Evolutionary conservation across 2,888 invertebrate genomes (phyloP).

Genomic region (Leptinotarsa juncta): DNA sequence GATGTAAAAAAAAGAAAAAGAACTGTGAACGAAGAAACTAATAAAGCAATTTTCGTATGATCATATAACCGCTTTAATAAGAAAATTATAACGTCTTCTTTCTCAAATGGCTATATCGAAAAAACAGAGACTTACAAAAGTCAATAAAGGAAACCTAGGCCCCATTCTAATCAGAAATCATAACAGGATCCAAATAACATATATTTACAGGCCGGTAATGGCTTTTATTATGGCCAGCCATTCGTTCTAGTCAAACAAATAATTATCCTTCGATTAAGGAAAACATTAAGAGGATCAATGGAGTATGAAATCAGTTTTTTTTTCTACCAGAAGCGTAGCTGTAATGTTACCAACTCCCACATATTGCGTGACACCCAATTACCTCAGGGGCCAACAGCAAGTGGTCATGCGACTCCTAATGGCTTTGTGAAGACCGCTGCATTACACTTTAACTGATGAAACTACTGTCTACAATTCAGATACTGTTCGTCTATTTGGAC

Average conservation of each 20-base stretch:
- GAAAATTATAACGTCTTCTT: slow-evolving; percentile 8
- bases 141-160: neutral
- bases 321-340: slow-evolving; percentile 18
- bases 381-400: slow-evolving; percentile 21
- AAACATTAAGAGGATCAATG: slow-evolving; percentile 28
- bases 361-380: slow-evolving; percentile 31
- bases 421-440: slow-evolving; percentile 23
- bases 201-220: slow-evolving; percentile 19
- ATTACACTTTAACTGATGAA: slow-evolving; percentile 8
- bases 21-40: neutral
- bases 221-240: slow-evolving; percentile 19
- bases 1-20: neutral
- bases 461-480: neutral
- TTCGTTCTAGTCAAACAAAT: slow-evolving; percentile 28
- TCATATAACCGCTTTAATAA: slow-evolving; percentile 4
- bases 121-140: slow-evolving; percentile 5
- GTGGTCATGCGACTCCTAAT: slow-evolving; percentile 24
- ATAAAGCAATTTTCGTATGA: slow-evolving; percentile 2
- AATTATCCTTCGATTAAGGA: slow-evolving; percentile 25
- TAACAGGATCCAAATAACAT: slow-evolving; percentile 18
- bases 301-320: slow-evolving; percentile 26
- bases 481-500: neutral
- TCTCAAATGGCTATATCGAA: neutral
- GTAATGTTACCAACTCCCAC: slow-evolving; percentile 28
- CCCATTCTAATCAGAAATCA: slow-evolving; percentile 13